Evolutionary conservation across 2,113 vertebrate species (phyloP).

Genomic region (Rafetus swinhoei): DNA sequence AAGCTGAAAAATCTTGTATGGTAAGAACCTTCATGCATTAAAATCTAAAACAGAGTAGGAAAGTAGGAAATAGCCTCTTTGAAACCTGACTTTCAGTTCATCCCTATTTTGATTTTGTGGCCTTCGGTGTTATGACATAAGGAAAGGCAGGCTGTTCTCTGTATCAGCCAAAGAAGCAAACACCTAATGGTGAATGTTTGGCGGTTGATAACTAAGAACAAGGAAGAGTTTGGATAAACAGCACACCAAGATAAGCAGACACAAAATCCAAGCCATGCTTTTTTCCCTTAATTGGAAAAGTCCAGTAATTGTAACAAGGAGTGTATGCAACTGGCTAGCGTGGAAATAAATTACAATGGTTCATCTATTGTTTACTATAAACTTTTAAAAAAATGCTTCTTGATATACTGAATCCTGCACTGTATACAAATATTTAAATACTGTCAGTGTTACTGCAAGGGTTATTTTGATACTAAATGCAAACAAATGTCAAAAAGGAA

Average conservation of each 20-base stretch:
- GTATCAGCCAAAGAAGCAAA: not conserved
- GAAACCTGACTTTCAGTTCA: not conserved
- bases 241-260: not conserved
- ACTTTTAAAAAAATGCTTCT: not conserved
- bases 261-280: not conserved
- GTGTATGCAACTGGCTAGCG: not conserved
- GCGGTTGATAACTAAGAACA: rapidly evolving
- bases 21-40: rapidly evolving
- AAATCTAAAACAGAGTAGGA: not conserved
- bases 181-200: not conserved
- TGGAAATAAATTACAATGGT: not conserved
- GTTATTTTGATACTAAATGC: not conserved
- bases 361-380: not conserved
- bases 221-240: not conserved
- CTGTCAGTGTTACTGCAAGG: not conserved
- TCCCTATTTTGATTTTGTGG: not conserved
- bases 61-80: not conserved
- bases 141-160: not conserved
- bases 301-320: not conserved
- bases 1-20: not conserved
- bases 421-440: constrained; percentile 3
- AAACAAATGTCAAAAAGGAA: not conserved
- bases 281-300: not conserved
- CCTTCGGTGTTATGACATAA: rapidly evolving
- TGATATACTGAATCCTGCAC: not conserved